Base-by-base conservation (phyloP, 1,140 invertebrate genomes). In the Calycopis cecrops region DNA sequence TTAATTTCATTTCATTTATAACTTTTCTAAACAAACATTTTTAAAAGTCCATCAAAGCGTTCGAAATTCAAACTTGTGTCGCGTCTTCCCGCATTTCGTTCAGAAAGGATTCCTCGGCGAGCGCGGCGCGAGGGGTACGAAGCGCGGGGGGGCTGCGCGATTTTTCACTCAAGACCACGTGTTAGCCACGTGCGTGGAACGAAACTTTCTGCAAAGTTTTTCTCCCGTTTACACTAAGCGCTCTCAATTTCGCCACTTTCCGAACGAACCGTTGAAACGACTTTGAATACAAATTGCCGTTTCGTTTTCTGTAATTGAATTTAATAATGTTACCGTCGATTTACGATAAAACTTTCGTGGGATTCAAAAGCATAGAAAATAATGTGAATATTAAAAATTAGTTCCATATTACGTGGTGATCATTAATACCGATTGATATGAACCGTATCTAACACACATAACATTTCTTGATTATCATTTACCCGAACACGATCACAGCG, bases 151-250 rank as follows among this genome's bases (percentile, higher is more conserved):
- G 69, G 63, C 70, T 72, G 79, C 76, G 76, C 75, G 72, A 79
- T 78, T 81, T 83, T 84, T 84, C 72, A 67, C 67, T 69, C 74
- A 79, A 82, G 76, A 82, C 78, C 80, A 84, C 80, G 80, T 81
- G 80, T 70, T 65, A 57, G 48, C 59, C 80, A 84, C 76, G 80
- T 79, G 79, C 67, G 66, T 71, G 62, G 47, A 67, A 70, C 60
- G 38, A 59, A 78, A 75, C 67, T 79, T 79, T 80, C 42, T 38
- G 40, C 57, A 48, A 66, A 66, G 57, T 63, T 66, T 65, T 63
- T 55, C 60, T 55, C 54, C 12, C 47, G 56, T 40, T 35, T 47
- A 44, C 58, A 35, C 35, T 51, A 33, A 21, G 14, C 37, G 48
- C 52, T 33, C 12, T 35, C 28, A 17, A 40, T 44, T 14, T 14